Percentiles rank a stretch among this genome's conserved stretches.
Evolutionary conservation across 2,888 invertebrate species (phyloP).

Genomic region (Tholera decimalis): DNA sequence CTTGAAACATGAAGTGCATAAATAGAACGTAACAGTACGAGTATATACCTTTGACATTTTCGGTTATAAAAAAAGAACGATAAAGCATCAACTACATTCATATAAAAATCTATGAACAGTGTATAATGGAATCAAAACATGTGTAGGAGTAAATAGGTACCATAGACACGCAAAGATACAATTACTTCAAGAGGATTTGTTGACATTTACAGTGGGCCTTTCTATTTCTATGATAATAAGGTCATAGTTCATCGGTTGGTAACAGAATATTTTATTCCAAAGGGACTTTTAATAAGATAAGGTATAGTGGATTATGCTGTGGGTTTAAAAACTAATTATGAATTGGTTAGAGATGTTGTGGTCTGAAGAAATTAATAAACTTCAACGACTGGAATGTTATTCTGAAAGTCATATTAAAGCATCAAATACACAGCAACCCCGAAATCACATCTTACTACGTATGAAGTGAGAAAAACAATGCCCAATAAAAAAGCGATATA

Average conservation of each 20-base stretch:
- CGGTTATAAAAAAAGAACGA: constrained; percentile 1
- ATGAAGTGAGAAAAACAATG: background rate
- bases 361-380: background rate
- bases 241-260: constrained; percentile 41
- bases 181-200: constrained; percentile 55
- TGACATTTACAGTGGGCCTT: constrained; percentile 57
- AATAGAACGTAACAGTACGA: background rate
- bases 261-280: constrained; percentile 23
- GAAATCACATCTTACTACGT: background rate
- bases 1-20: background rate
- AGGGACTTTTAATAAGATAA: constrained; percentile 10
- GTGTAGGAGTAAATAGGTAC: constrained; percentile 6
- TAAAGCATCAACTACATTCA: background rate
- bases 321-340: constrained; percentile 10
- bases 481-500: constrained; percentile 42
- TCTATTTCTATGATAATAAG: constrained; percentile 48
- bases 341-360: background rate
- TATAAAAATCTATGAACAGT: constrained; percentile 18
- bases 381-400: background rate
- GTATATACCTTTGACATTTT: background rate
- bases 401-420: background rate
- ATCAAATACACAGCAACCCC: background rate
- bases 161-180: constrained; percentile 54
- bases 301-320: too few species aligned
- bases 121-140: constrained; percentile 14